These are phyloP conservation scores for Sebastes matsubarae DNA, from an alignment of 2,797 vertebrate species.

Conservation along the genomic window DNA sequence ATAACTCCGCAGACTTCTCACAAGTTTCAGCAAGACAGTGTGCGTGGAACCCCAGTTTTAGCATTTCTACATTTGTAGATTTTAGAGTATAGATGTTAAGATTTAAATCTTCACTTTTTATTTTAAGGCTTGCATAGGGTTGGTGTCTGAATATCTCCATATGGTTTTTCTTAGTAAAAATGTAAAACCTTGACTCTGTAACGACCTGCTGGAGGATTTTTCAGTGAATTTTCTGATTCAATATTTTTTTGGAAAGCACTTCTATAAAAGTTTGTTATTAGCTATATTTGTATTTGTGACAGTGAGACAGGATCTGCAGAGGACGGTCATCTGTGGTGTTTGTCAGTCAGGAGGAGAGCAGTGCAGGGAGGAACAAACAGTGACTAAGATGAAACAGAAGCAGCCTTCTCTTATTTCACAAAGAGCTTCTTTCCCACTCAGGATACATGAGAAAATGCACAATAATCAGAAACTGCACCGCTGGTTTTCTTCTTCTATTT, in stretches of 20 bases:
- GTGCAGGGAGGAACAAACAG: conserved; percentile 21
- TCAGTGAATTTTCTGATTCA: not conserved
- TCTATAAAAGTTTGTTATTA: not conserved
- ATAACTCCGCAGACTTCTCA: not conserved
- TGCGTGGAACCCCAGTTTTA: not conserved
- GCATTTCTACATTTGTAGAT: not conserved
- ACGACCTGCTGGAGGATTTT: not conserved
- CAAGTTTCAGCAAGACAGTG: not conserved
- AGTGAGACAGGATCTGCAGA: not conserved
- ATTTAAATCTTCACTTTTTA: not conserved
- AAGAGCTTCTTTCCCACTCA: conserved; percentile 8
- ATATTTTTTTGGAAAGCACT: not conserved
- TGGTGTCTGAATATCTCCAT: not conserved
- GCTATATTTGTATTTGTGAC: not conserved
- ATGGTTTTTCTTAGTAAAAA: not conserved
- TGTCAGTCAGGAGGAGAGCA: not conserved
- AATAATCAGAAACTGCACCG: conserved; percentile 37
- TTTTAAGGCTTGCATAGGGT: not conserved
- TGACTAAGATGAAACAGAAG: conserved; percentile 51
- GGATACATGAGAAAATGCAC: conserved; percentile 11
- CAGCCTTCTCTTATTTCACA: conserved; percentile 43
- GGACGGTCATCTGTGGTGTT: conserved; percentile 2
- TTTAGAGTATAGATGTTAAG: not conserved
- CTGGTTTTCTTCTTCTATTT: not conserved
- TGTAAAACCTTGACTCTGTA: not conserved